A percentile compares a stretch with the other conserved stretches of the same genome.
Conservation (phyloP, 1,140 invertebrate species). For the Hypsibius dujardini region DNA sequence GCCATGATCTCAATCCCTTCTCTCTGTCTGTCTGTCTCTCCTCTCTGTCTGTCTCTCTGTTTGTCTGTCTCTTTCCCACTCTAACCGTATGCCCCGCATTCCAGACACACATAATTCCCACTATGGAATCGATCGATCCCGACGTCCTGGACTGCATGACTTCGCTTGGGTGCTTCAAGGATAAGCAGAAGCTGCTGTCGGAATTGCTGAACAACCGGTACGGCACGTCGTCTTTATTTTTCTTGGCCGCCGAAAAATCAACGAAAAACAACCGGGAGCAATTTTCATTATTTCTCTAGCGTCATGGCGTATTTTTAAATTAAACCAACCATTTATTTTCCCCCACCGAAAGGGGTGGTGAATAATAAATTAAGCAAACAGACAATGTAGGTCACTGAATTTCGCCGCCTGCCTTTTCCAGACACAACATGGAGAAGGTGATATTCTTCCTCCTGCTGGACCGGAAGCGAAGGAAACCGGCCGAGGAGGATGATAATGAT, state of each 20-base stretch:
- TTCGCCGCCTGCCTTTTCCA: constrained; percentile 35
- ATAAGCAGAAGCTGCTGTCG: constrained; percentile 81
- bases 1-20: too few species aligned
- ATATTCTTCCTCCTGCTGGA: constrained; percentile 95
- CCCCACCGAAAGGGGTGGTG: too few species aligned
- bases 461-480: constrained; percentile 80
- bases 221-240: constrained; percentile 29
- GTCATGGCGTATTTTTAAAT: too few species aligned
- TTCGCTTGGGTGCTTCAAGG: constrained; percentile 95
- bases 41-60: too few species aligned
- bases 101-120: constrained; percentile 81
- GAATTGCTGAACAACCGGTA: constrained; percentile 81
- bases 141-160: constrained; percentile 92
- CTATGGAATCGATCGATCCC: constrained; percentile 81
- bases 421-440: constrained; percentile 98
- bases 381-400: too few species aligned
- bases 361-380: too few species aligned
- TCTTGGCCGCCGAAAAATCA: too few species aligned
- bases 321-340: too few species aligned
- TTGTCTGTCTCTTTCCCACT: not conserved
- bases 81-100: constrained; percentile 20
- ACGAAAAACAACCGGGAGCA: too few species aligned
- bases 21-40: too few species aligned
- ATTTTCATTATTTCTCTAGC: too few species aligned
- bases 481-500: constrained; percentile 84